Evolutionary conservation across 1,140 invertebrate genomes (phyloP), one percentile per base, ranked within the genome.

Genomic region (Trachymyrmex cornetzi): DNA sequence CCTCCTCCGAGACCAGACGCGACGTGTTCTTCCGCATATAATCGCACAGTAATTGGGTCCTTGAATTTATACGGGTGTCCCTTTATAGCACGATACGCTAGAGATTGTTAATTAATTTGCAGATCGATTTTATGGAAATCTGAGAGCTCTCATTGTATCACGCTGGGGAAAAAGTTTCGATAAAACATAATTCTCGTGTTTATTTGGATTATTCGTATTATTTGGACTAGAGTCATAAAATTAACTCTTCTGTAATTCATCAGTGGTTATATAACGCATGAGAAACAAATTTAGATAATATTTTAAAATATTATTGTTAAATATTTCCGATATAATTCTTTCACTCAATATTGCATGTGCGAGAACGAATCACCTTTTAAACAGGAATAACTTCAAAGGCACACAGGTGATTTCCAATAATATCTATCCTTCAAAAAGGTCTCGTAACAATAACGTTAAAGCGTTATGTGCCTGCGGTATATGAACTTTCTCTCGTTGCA

Each of bases 11-110:
- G 57, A 55, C 57, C 71, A 77, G 81, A 64, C 53, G 57, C 69
- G 72, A 74, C 48, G 82, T 57, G 82, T 66, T 79, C 74, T 79
- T 85, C 82, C 59, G 59, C 59, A 64, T 79, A 57, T 79, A 79
- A 85, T 85, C 59, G 82, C 74, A 44, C 38, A 30, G 27, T 85
- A 77, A 74, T 85, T 75, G 67, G 53, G 34, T 34, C 38, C 38
- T 59, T 34, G n/a, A 85, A 85, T 85, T 85, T 85, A 75, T 75
- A 16, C 27, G n/a, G n/a, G 57, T 11, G 34, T 57, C 30, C 44
- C 27, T 81, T 71, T 81, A 38, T 55, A n/a, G 16, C 16, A 7
- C 38, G 55, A 11, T 38, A 66, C 14, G 27, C 66, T 1, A 16
- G 27, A 24, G 22, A 81, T 55, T 63, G 30, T 71, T 81, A 72